A percentile compares a stretch with the other conserved stretches of the same genome.
Conservation (phyloP, 2,113 vertebrate genomes). For the Aegithalos caudatus region DNA sequence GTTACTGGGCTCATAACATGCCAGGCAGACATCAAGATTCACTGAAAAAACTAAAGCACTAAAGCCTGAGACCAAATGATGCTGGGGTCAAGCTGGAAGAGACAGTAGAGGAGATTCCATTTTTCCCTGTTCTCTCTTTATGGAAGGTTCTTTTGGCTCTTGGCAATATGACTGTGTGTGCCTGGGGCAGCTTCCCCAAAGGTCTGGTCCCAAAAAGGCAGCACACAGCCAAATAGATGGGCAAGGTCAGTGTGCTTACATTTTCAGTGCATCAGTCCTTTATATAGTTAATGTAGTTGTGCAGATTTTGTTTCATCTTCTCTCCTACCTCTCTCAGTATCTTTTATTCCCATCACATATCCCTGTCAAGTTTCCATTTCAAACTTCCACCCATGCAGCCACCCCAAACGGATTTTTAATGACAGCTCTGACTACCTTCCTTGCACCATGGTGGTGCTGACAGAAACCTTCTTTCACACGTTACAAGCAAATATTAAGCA, state of each 20-base stretch:
- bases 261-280: not conserved
- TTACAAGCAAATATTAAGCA: not conserved
- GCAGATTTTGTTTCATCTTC: not conserved
- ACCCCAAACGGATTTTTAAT: not conserved
- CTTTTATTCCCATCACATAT: not conserved
- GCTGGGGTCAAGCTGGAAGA: not conserved
- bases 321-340: not conserved
- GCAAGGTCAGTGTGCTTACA: not conserved
- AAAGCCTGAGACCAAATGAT: not conserved
- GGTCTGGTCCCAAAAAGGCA: not conserved
- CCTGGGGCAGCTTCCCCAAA: not conserved
- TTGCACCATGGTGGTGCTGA: not conserved
- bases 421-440: not conserved
- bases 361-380: not conserved
- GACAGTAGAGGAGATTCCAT: not conserved
- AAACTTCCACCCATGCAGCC: not conserved
- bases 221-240: not conserved
- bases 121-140: not conserved
- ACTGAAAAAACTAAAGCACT: not conserved
- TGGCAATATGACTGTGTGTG: fast-evolving
- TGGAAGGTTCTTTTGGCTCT: not conserved
- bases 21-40: not conserved
- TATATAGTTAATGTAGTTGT: not conserved
- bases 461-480: not conserved
- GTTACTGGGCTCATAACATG: not conserved